Conservation (phyloP, 1,140 invertebrate genomes). For the Nasonia vitripennis region DNA sequence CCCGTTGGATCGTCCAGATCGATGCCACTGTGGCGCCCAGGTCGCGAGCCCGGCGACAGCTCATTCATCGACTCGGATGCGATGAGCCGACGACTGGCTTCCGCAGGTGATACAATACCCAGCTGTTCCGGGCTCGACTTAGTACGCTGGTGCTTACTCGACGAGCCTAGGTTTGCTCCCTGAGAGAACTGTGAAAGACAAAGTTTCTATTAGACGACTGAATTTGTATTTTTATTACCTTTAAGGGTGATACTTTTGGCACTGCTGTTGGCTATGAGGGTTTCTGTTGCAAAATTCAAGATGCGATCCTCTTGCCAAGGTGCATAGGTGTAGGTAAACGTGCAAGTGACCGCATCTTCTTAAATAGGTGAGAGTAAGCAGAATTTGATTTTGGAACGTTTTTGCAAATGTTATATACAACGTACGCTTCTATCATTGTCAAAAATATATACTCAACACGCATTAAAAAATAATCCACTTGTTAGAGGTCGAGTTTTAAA, state of each 20-base stretch:
- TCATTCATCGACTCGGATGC: slow-evolving; percentile 80
- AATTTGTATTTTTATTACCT: background rate
- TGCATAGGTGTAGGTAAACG: too few species aligned
- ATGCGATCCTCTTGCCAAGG: too few species aligned
- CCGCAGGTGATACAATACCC: slow-evolving; percentile 71
- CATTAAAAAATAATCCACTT: too few species aligned
- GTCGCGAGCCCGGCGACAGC: slow-evolving; percentile 68
- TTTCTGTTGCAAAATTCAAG: background rate
- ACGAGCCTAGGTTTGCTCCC: slow-evolving; percentile 67
- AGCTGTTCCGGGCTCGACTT: slow-evolving; percentile 83
- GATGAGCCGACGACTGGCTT: slow-evolving; percentile 75
- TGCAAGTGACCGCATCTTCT: too few species aligned
- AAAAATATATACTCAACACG: too few species aligned
- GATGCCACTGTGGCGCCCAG: slow-evolving; percentile 58
- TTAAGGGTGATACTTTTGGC: background rate
- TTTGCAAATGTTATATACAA: too few species aligned
- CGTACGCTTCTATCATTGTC: too few species aligned
- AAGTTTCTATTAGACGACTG: background rate
- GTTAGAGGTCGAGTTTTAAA: too few species aligned
- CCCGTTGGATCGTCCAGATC: slow-evolving; percentile 63
- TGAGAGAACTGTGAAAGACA: slow-evolving; percentile 65
- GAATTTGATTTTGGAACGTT: too few species aligned
- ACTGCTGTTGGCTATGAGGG: background rate
- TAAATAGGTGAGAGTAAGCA: too few species aligned
- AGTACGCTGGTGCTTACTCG: slow-evolving; percentile 80